Conservation (phyloP, 2,888 invertebrate species). For the Trachelus tabidus region DNA sequence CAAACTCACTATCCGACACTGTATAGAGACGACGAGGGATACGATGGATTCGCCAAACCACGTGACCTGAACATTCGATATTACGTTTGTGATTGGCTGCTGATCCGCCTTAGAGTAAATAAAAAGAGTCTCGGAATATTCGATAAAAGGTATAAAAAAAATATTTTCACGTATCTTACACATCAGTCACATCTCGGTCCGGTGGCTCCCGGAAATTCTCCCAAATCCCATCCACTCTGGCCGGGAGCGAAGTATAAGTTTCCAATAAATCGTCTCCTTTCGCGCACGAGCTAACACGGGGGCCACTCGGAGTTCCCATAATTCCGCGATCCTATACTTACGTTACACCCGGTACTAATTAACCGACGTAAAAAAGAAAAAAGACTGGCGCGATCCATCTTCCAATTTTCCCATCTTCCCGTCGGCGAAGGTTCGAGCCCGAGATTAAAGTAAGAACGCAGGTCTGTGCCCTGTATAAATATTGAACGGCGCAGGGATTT, state of each 20-base stretch:
- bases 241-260: not conserved
- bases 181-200: not conserved
- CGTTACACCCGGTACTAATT: not conserved
- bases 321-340: not conserved
- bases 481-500: slow-evolving; percentile 36
- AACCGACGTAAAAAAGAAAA: not conserved
- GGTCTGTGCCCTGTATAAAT: slow-evolving; percentile 31
- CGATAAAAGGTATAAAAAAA: not conserved
- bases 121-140: not conserved
- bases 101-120: not conserved
- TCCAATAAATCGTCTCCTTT: not conserved
- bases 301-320: not conserved
- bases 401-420: slow-evolving; percentile 5
- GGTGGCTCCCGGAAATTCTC: not conserved
- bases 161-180: no score
- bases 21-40: not conserved
- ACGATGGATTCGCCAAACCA: not conserved
- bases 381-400: not conserved
- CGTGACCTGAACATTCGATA: slow-evolving; percentile 26
- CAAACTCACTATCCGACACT: not conserved
- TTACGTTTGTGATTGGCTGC: slow-evolving; percentile 23
- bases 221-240: not conserved
- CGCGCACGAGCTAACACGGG: not conserved
- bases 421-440: slow-evolving; percentile 3
- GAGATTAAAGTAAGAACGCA: slow-evolving; percentile 34